These are phyloP conservation scores for Lamprotornis superbus DNA, from an alignment of 2,113 vertebrate species.

Conservation along the genomic window DNA sequence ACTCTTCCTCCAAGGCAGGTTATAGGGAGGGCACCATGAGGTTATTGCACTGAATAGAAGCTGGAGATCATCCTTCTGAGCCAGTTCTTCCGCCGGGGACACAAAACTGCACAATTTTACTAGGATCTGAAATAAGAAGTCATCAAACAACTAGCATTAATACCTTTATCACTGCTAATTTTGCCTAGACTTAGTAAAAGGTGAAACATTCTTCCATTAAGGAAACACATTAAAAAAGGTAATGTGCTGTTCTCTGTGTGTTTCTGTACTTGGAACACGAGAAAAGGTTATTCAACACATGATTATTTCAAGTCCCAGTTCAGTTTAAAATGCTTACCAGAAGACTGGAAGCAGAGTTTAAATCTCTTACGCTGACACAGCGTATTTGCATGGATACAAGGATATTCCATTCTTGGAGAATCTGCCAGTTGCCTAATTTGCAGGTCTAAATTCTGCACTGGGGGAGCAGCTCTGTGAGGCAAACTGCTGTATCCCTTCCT, in stretches of 20 bases:
- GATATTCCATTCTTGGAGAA: not conserved
- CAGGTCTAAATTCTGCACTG: not conserved
- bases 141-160: not conserved
- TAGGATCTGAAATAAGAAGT: constrained; percentile 81
- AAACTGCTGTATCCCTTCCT: not conserved
- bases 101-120: constrained; percentile 97
- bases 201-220: not conserved
- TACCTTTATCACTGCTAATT: not conserved
- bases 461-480: not conserved
- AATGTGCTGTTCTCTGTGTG: fast-evolving
- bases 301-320: not conserved
- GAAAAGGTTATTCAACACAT: not conserved
- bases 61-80: constrained; percentile 98
- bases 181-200: not conserved
- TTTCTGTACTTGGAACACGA: not conserved
- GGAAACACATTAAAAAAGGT: not conserved
- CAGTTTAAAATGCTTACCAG: not conserved
- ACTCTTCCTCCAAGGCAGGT: constrained; percentile 97
- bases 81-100: constrained; percentile 95
- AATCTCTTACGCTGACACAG: not conserved
- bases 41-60: constrained; percentile 99
- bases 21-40: constrained; percentile 98
- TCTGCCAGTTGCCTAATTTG: not conserved
- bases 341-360: not conserved
- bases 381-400: not conserved